Base-by-base conservation (phyloP, 37 sponge, comb jelly and placozoan species). In the Chondrilla cf. caribensis region DNA sequence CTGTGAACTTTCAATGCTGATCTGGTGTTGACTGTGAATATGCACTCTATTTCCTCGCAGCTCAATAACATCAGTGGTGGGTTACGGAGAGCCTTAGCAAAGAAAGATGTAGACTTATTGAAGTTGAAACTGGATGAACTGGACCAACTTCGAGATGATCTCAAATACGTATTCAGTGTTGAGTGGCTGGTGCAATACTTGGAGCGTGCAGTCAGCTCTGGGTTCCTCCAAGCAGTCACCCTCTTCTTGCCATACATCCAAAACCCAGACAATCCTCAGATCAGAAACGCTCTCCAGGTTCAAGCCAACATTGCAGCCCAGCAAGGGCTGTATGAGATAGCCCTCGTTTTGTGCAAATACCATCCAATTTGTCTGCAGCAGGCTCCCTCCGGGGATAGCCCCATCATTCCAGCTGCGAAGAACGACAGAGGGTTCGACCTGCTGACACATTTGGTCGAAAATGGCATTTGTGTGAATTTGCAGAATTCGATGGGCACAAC, bases 401-500 rank as follows among this genome's bases (percentile, higher is more conserved):
- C 87, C 29, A 79, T 87, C 11, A 29, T 87, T 5, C 70, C 81
- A 36, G 65, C 82, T 38, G 85, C 85, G 24, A 58, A 58, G 7
- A 33, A 80, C 41, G 37, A 31, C 8, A 39, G 81, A 22, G 29
- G 43, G 31, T 77, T 64, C 22, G 79, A 81, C 21, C 22, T 84
- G 7, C 55, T 87, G n/a, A 28, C 79, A 21, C 72, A 87, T 18
- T 29, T 91, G 33, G 37, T 91, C 5, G 79, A 84, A 67, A 84
- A 82, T 67, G 88, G 88, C 8, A 82, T 84, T 39, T 70, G 84
- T 40, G 79, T 82, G 35, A 88, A 88, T 58, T 35, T 55, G 2
- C 89, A 88, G 65, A 86, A 87, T 43, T 86, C 86, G 17, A 60
- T 62, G 59, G 92, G 92, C 22, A 81, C 44, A 33, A 88, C 89